Percentiles rank a stretch among this genome's conserved stretches.
Conservation (phyloP, 2,888 invertebrate species). For the Hipparchia semele region DNA sequence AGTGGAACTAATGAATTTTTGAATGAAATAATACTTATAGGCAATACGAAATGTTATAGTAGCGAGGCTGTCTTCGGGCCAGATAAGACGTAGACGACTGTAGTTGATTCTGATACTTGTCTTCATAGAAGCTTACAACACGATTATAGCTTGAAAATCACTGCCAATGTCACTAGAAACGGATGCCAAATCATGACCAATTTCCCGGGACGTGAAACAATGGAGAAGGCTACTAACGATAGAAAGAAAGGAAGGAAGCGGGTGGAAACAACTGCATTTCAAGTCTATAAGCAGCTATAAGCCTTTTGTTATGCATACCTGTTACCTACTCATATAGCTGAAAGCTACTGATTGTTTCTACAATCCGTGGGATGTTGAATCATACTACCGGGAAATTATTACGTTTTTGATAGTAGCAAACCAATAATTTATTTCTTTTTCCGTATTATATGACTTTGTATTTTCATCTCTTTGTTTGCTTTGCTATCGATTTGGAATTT, state of each 20-base stretch:
- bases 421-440: not conserved
- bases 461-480: no score
- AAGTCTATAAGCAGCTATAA: not conserved
- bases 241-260: constrained; percentile 37
- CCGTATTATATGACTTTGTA: no score
- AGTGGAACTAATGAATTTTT: no score
- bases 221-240: constrained; percentile 18
- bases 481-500: no score
- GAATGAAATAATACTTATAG: no score
- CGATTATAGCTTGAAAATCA: not conserved
- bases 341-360: not conserved
- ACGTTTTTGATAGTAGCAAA: not conserved
- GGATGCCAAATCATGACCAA: constrained; percentile 20
- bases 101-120: no score
- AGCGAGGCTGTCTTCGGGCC: no score
- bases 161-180: constrained; percentile 11
- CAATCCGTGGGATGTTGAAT: not conserved
- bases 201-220: constrained; percentile 19
- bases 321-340: no score
- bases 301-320: not conserved
- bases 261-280: constrained; percentile 28
- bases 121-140: not conserved
- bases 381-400: not conserved
- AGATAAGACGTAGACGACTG: no score
- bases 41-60: no score